phyloP scores from a whole-genome alignment of 2,888 invertebrate species.

The Cephus rjabovi region DNA sequence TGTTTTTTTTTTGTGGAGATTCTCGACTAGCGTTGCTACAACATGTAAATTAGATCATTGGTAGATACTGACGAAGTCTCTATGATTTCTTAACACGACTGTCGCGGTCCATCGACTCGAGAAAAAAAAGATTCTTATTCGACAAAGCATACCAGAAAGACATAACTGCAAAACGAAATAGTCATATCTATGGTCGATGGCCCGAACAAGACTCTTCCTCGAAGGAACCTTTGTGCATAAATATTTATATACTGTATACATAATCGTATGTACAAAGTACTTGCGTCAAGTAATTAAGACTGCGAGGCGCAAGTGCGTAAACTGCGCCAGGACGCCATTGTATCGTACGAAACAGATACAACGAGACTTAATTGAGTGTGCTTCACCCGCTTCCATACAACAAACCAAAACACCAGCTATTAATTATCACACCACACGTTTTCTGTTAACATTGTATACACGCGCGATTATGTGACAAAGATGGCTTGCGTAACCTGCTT shows the following conservation, averaged over 20 bases:
- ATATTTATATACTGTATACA: constrained; percentile 6
- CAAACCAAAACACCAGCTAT: not conserved
- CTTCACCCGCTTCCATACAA: not conserved
- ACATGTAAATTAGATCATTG: constrained; percentile 20
- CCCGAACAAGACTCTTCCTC: not conserved
- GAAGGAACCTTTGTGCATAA: constrained; percentile 4
- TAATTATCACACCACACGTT: not conserved
- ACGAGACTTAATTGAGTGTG: constrained; percentile 39
- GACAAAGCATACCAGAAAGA: not conserved
- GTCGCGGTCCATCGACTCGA: constrained; percentile 14
- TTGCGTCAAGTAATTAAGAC: not conserved
- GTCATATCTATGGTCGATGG: not conserved
- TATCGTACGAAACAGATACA: constrained; percentile 52
- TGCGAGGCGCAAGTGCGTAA: not conserved
- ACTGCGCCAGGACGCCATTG: constrained; percentile 29
- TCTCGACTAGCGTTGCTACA: constrained; percentile 6
- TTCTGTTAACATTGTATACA: constrained; percentile 21
- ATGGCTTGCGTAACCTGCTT: constrained; percentile 25
- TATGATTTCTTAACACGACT: constrained; percentile 1
- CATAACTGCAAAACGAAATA: not conserved
- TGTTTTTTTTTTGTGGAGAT: constrained; percentile 7
- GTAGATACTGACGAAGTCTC: constrained; percentile 11
- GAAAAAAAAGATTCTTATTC: not conserved
- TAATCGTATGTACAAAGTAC: not conserved
- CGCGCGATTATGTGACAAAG: constrained; percentile 19